These are phyloP conservation scores for Denticeps clupeoides DNA, from an alignment of 2,797 vertebrate species.

Conservation along the genomic window DNA sequence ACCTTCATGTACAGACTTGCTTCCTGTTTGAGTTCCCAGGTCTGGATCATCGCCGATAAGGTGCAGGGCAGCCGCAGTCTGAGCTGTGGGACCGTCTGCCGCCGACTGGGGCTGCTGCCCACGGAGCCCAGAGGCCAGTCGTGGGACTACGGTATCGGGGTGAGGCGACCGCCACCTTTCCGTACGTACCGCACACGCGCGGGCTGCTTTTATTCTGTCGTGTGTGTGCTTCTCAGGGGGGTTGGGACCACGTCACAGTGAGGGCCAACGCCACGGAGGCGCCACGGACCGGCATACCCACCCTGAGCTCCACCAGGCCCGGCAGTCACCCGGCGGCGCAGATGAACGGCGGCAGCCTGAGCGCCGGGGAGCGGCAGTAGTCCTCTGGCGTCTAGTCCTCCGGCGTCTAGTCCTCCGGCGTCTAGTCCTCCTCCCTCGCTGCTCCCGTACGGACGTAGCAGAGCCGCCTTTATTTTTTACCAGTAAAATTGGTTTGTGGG, in stretches of 20 bases:
- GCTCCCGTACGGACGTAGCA: too few relatives aligned
- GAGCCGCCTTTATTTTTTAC: too few relatives aligned
- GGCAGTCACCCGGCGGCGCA: slow-evolving; percentile 24
- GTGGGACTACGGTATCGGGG: slow-evolving; percentile 95
- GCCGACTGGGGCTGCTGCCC: slow-evolving; percentile 74
- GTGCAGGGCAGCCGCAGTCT: slow-evolving; percentile 78
- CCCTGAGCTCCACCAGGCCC: slow-evolving; percentile 37
- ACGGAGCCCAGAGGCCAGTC: slow-evolving; percentile 75
- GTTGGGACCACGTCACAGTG: slow-evolving; percentile 85
- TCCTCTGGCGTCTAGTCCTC: background rate
- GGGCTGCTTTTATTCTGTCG: background rate
- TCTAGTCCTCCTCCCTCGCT: background rate
- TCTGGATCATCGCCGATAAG: slow-evolving; percentile 87
- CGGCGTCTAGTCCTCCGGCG: too few relatives aligned
- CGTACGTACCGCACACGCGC: background rate
- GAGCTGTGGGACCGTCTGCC: slow-evolving; percentile 78
- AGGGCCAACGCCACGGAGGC: slow-evolving; percentile 72
- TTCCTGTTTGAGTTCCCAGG: slow-evolving; percentile 44
- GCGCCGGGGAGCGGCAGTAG: too few relatives aligned
- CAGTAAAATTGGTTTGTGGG: too few relatives aligned
- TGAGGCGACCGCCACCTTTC: slow-evolving; percentile 39
- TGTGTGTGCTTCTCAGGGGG: slow-evolving; percentile 60
- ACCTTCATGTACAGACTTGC: background rate
- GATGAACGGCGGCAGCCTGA: slow-evolving; percentile 57
- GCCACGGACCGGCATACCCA: slow-evolving; percentile 27